phyloP scores from a whole-genome alignment of 30 jellyfish, hydroid and myxozoan genomes.

The Catostylus mosaicus region DNA sequence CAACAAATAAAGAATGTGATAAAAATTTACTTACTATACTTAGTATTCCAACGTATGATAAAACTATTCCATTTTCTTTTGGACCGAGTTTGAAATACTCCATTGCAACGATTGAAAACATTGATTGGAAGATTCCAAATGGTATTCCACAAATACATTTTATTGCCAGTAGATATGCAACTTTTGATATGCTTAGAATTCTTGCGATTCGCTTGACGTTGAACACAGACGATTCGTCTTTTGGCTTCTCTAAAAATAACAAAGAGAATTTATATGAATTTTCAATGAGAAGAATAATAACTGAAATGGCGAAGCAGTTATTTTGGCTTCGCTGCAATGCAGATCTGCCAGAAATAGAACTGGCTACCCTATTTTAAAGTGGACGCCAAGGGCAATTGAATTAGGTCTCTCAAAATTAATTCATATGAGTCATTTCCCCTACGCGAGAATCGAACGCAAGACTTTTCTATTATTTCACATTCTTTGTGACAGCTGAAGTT shows the following conservation, averaged over 20 bases:
- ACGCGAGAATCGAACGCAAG: too few species aligned
- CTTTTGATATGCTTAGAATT: conserved; percentile 57
- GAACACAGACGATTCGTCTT: conserved; percentile 46
- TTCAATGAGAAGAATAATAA: too few species aligned
- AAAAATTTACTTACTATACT: conserved; percentile 70
- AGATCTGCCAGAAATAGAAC: too few species aligned
- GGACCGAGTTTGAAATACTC: conserved; percentile 86
- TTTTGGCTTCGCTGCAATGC: too few species aligned
- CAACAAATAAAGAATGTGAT: background rate
- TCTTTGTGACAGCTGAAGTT: too few species aligned
- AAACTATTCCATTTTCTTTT: conserved; percentile 87
- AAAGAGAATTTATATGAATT: too few species aligned
- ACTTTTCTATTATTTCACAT: too few species aligned
- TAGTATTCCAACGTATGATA: conserved; percentile 84
- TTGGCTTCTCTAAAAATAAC: conserved; percentile 25
- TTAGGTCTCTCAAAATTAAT: too few species aligned
- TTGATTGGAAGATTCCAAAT: conserved; percentile 80
- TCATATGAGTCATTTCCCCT: too few species aligned
- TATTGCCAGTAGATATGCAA: conserved; percentile 77
- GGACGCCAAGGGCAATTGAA: too few species aligned
- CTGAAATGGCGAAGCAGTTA: too few species aligned
- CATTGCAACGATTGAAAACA: conserved; percentile 91
- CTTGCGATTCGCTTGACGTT: conserved; percentile 49
- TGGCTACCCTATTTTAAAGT: too few species aligned
- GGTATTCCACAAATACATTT: conserved; percentile 88